Evolutionary conservation across 1,140 invertebrate species (phyloP).

Genomic region (Heliconius melpomene): DNA sequence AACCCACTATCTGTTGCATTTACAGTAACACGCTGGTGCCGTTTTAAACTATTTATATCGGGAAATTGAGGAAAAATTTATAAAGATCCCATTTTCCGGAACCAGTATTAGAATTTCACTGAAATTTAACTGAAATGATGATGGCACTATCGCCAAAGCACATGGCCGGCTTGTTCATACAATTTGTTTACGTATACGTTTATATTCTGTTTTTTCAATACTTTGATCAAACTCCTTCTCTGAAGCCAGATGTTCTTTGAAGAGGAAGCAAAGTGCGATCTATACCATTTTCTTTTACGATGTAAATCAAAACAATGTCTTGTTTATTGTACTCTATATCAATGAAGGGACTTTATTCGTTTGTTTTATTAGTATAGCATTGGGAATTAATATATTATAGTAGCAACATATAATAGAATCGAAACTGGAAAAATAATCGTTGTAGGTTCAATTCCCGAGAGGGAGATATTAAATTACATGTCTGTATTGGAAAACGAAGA

Average conservation of each 20-base stretch:
- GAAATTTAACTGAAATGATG: background rate
- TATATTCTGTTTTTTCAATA: background rate
- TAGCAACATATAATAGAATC: too few relatives aligned
- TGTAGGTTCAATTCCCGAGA: too few relatives aligned
- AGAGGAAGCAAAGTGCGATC: background rate
- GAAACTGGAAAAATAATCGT: too few relatives aligned
- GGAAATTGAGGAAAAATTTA: too few relatives aligned
- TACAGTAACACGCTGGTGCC: too few relatives aligned
- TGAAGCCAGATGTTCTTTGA: conserved; percentile 5
- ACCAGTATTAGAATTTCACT: background rate
- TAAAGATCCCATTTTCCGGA: too few relatives aligned
- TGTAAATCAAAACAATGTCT: background rate
- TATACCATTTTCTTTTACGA: background rate
- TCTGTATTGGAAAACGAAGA: too few relatives aligned
- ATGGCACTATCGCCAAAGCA: background rate
- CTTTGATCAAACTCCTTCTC: background rate
- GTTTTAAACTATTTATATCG: too few relatives aligned
- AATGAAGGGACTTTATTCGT: background rate
- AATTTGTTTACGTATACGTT: background rate
- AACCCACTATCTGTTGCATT: too few relatives aligned
- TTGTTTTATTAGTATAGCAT: too few relatives aligned
- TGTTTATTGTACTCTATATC: background rate
- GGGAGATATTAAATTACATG: too few relatives aligned
- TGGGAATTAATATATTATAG: too few relatives aligned
- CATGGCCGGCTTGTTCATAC: background rate